Conservation (phyloP, 2,888 invertebrate species). For the Cyrtodaria siliqua region DNA sequence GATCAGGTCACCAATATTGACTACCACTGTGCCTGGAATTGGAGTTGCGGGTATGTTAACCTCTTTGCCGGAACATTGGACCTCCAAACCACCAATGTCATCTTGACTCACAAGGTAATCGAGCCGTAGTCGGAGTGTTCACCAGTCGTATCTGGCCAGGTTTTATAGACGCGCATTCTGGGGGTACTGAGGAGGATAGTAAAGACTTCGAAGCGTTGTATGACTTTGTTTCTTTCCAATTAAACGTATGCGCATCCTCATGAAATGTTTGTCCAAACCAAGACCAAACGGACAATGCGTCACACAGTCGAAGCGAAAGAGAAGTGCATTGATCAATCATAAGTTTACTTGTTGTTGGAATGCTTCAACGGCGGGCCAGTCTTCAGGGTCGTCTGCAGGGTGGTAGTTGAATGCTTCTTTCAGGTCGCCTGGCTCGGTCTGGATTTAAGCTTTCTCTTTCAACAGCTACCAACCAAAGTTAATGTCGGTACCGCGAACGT, state of each 20-base stretch:
- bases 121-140: slow-evolving; percentile 71
- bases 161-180: slow-evolving; percentile 34
- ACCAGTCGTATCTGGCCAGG: slow-evolving; percentile 66
- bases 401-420: slow-evolving; percentile 48
- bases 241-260: slow-evolving; percentile 18
- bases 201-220: slow-evolving; percentile 15
- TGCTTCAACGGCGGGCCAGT: slow-evolving; percentile 11
- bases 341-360: slow-evolving; percentile 4
- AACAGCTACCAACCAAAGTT: slow-evolving; percentile 37
- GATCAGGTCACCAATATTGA: slow-evolving; percentile 92
- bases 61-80: slow-evolving; percentile 89
- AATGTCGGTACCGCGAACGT: slow-evolving; percentile 12
- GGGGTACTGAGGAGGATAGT: slow-evolving; percentile 27
- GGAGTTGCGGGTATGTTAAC: slow-evolving; percentile 92
- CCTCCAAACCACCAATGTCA: slow-evolving; percentile 64
- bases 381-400: slow-evolving; percentile 16
- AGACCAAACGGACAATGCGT: slow-evolving; percentile 29
- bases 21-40: slow-evolving; percentile 91
- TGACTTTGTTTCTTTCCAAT: slow-evolving; percentile 21
- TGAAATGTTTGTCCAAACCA: slow-evolving; percentile 4
- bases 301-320: slow-evolving; percentile 15
- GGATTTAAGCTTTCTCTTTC: slow-evolving; percentile 41
- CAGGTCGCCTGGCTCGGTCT: slow-evolving; percentile 45
- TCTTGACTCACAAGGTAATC: slow-evolving; percentile 68
- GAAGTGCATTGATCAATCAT: slow-evolving; percentile 16